Conservation (phyloP, 1,140 invertebrate genomes). For the Patella vulgata region DNA sequence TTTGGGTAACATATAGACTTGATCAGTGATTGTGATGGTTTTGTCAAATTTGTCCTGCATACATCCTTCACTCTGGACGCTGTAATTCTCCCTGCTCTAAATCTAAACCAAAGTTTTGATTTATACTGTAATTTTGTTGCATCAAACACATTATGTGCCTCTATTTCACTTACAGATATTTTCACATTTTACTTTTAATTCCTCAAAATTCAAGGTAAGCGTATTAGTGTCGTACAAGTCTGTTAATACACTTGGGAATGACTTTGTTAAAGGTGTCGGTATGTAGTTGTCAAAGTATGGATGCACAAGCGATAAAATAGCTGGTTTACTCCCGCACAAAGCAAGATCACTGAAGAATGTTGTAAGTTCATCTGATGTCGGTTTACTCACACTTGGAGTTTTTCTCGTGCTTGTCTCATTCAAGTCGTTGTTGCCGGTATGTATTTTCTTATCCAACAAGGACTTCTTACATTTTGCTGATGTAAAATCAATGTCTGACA, state of each 20-base stretch:
- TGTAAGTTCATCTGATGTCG: background rate
- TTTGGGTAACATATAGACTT: constrained; percentile 31
- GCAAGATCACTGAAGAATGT: constrained; percentile 2
- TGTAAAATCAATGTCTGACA: constrained; percentile 30
- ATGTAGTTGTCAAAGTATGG: constrained; percentile 14
- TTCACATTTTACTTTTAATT: constrained; percentile 8
- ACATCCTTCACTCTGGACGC: constrained; percentile 29
- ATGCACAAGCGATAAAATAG: constrained; percentile 14
- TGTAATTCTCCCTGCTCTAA: constrained; percentile 31
- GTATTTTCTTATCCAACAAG: constrained; percentile 14
- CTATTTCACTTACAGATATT: constrained; percentile 9
- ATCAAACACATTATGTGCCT: constrained; percentile 21
- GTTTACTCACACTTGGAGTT: background rate
- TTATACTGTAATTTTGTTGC: constrained; percentile 28
- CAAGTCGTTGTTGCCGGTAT: background rate
- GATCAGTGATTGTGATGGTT: constrained; percentile 20
- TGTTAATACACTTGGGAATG: constrained; percentile 12
- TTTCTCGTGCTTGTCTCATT: background rate
- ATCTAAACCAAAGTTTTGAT: constrained; percentile 23
- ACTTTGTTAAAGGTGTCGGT: background rate
- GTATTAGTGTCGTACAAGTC: constrained; percentile 15
- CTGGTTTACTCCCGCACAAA: constrained; percentile 15
- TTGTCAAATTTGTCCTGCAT: constrained; percentile 11
- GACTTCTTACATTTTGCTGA: constrained; percentile 21
- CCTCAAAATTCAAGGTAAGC: background rate